phyloP scores from a whole-genome alignment of 2,888 invertebrate species.

The Sesamia inferens region DNA sequence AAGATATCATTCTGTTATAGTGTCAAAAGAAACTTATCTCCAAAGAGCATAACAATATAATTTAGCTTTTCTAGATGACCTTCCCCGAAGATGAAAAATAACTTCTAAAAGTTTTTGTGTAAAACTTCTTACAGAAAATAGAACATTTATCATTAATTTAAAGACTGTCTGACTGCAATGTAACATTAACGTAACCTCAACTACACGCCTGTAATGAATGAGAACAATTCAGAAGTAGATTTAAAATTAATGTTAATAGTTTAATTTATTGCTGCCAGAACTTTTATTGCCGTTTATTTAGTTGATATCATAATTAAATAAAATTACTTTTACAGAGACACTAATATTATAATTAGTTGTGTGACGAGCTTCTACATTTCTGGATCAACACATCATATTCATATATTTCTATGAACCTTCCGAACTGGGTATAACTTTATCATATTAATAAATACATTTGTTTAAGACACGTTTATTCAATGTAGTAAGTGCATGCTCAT shows the following conservation, averaged over 20 bases:
- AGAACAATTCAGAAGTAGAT: not conserved
- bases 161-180: not conserved
- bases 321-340: not conserved
- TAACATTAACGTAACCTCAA: slow-evolving; percentile 33
- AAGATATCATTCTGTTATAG: not conserved
- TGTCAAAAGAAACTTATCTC: not conserved
- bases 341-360: not conserved
- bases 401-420: not conserved
- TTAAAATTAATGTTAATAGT: not conserved
- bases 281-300: slow-evolving; percentile 1
- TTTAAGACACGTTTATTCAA: not conserved
- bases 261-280: slow-evolving; percentile 14
- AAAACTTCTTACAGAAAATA: too few relatives aligned
- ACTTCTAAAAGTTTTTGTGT: too few relatives aligned
- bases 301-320: slow-evolving; percentile 11
- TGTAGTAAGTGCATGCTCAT: not conserved
- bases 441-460: not conserved
- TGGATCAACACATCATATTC: too few relatives aligned
- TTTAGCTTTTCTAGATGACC: not conserved
- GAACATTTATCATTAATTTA: too few relatives aligned
- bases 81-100: not conserved
- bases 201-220: slow-evolving; percentile 16
- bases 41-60: too few relatives aligned
- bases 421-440: not conserved
- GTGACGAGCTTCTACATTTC: not conserved